A percentile compares a stretch with the other conserved stretches of the same genome.
phyloP scores from a whole-genome alignment of 2,797 vertebrate species.

The Psittacula echo region DNA sequence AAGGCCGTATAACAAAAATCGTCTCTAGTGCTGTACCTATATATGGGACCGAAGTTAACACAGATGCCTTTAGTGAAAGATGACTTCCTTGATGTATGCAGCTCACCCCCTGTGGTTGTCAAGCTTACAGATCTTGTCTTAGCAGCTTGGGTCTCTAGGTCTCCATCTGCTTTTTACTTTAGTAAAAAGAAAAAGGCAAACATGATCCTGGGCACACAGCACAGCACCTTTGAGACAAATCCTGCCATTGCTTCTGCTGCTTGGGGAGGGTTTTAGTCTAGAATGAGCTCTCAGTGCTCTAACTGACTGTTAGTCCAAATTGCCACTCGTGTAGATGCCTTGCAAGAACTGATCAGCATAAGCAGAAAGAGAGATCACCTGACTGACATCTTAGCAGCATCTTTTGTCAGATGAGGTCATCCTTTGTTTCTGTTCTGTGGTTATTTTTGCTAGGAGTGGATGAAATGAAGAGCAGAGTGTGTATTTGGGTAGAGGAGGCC shows the following conservation, averaged over 20 bases:
- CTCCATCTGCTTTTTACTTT: conserved; percentile 22
- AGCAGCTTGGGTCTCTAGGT: background rate
- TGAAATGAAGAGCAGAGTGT: background rate
- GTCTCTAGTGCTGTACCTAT: background rate
- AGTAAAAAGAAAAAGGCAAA: background rate
- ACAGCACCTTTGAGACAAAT: background rate
- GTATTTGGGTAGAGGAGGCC: background rate
- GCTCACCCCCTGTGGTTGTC: background rate
- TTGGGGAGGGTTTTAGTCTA: background rate
- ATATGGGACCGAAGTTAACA: background rate
- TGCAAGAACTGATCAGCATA: background rate
- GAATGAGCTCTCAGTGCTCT: background rate
- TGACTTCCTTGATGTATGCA: background rate
- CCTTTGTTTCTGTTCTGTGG: background rate
- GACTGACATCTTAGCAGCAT: background rate
- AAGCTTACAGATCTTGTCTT: background rate
- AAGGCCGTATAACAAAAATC: background rate
- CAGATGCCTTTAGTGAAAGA: background rate
- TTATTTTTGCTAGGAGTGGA: background rate
- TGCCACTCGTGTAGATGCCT: background rate
- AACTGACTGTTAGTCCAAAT: background rate
- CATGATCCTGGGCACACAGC: background rate
- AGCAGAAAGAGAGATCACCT: background rate
- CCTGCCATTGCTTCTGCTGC: background rate
- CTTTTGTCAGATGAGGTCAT: background rate